Evolutionary conservation across 2,888 invertebrate genomes (phyloP), one percentile per base, ranked within the genome.

Genomic region (Tupiocoris notatus): DNA sequence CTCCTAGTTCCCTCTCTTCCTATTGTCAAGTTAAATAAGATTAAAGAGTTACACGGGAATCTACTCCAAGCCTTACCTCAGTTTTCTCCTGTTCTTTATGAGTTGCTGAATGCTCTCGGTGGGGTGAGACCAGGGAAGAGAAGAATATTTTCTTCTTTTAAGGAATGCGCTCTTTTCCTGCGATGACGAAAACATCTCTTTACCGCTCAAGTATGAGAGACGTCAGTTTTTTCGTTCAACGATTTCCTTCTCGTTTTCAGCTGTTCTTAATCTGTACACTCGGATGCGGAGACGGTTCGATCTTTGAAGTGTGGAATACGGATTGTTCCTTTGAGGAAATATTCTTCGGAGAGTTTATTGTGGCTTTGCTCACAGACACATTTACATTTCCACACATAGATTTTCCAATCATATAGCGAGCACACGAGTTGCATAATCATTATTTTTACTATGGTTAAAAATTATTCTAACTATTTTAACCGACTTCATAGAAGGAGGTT

Each of bases 31-130:
- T 67, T 67, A 67, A 67, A 67, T 73, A 73, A 62, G 73, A 73
- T 73, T 73, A 73, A 73, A 73, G 73, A 73, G 73, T 73, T 73
- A 73, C 73, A 73, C 25, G 73, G 57, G 62, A 73, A 73, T 39
- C 62, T 73, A 73, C 73, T 73, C 22, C 61, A 61, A 61, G 39
- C 3, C 39, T 39, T 12, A 39, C 39, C 39, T 39, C 39, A 39
- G 39, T 12, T 12, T 12, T 39, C 39, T 7, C 6, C 12, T 12
- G 12, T 39, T 39, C 39, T 39, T 39, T 39, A 7, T 39, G 39
- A 39, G 39, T 39, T 39, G 39, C 39, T 39, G 39, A 39, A 39
- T 39, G 39, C 12, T 39, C 12, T 39, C 39, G 39, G 39, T 39
- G 12, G 39, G 39, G 39, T 39, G 39, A 54, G 57, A 22, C 39